phyloP scores from a whole-genome alignment of 1,140 invertebrate species.

The Maniola jurtina region DNA sequence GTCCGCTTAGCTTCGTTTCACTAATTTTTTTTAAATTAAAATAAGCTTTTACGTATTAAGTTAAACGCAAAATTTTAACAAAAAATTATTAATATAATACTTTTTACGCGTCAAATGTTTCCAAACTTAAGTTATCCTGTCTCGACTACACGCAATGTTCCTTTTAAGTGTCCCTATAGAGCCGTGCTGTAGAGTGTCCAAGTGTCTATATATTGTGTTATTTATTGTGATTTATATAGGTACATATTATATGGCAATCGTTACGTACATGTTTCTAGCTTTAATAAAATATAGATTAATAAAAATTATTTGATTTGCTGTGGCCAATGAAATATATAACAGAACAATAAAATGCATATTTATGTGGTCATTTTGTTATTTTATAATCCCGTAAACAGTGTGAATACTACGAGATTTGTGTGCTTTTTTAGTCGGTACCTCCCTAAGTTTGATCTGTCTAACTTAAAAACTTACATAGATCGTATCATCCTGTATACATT shows the following conservation, averaged over 20 bases:
- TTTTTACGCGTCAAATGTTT: no score
- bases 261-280: conserved; percentile 61
- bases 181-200: conserved; percentile 34
- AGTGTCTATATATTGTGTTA: conserved; percentile 32
- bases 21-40: no score
- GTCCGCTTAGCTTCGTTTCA: no score
- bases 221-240: conserved; percentile 28
- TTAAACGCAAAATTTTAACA: no score
- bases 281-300: conserved; percentile 58
- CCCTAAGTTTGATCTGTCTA: no score
- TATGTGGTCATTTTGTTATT: conserved; percentile 19
- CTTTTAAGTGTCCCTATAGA: conserved; percentile 27
- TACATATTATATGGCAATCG: conserved; percentile 21
- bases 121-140: neutral
- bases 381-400: no score
- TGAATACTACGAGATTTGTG: no score
- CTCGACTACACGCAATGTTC: neutral
- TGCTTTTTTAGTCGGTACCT: no score
- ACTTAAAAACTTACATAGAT: no score
- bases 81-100: no score
- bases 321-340: conserved; percentile 37
- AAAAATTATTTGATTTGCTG: conserved; percentile 44
- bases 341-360: conserved; percentile 32
- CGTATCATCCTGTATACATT: no score
- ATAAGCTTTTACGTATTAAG: no score